Evolutionary conservation across 2,888 invertebrate genomes (phyloP).

Genomic region (Cryptocephalus moraei): DNA sequence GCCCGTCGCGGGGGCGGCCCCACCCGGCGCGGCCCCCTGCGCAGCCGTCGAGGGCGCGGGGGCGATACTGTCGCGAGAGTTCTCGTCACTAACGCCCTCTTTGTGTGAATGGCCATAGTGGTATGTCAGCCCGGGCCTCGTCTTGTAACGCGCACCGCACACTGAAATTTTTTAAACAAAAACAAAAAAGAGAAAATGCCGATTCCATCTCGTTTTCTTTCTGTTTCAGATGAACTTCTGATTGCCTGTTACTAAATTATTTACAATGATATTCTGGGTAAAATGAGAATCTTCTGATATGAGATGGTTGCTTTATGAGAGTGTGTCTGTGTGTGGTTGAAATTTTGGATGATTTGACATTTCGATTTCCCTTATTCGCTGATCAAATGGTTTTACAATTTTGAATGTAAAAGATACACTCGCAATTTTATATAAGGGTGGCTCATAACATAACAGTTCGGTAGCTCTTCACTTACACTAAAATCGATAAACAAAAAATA

Average conservation of each 20-base stretch:
- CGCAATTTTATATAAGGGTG: too few relatives aligned
- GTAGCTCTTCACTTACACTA: too few relatives aligned
- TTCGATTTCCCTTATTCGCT: too few relatives aligned
- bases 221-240: not conserved
- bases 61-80: slow-evolving; percentile 38
- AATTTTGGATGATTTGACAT: too few relatives aligned
- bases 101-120: slow-evolving; percentile 89
- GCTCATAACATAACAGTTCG: too few relatives aligned
- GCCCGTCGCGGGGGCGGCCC: slow-evolving; percentile 18
- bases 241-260: slow-evolving; percentile 6
- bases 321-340: too few relatives aligned
- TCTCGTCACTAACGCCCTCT: slow-evolving; percentile 44
- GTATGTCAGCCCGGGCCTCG: slow-evolving; percentile 89
- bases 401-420: too few relatives aligned
- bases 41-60: slow-evolving; percentile 29
- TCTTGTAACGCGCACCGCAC: slow-evolving; percentile 94
- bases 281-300: slow-evolving; percentile 19
- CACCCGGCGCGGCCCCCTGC: slow-evolving; percentile 30
- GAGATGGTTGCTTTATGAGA: too few relatives aligned
- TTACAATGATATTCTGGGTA: slow-evolving; percentile 5
- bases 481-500: too few relatives aligned
- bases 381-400: too few relatives aligned
- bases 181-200: slow-evolving; percentile 14
- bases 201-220: slow-evolving; percentile 9
- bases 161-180: slow-evolving; percentile 48